Conservation (phyloP, 2,797 vertebrate species). For the Melanogrammus aeglefinus region DNA sequence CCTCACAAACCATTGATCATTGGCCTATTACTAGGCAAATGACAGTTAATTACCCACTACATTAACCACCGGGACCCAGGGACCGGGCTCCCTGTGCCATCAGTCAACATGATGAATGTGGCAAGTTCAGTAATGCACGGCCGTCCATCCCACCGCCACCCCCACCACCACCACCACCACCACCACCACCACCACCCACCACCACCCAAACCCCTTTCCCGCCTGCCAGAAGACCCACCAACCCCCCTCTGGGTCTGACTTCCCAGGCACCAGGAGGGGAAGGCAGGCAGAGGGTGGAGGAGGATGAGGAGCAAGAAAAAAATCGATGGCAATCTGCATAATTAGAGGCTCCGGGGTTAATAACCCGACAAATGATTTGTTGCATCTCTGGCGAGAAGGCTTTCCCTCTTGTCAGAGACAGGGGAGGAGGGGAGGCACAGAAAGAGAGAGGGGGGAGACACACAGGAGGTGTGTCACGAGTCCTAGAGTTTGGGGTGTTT, state of each 20-base stretch:
- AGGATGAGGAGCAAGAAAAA: slow-evolving; percentile 32
- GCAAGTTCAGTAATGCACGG: slow-evolving; percentile 97
- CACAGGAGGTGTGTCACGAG: slow-evolving; percentile 26
- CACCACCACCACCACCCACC: neutral
- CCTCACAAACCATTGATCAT: slow-evolving; percentile 99
- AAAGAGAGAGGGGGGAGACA: slow-evolving; percentile 22
- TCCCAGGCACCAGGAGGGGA: slow-evolving; percentile 84
- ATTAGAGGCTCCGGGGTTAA: slow-evolving; percentile 99
- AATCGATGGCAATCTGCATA: slow-evolving; percentile 99
- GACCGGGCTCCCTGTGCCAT: slow-evolving; percentile 94
- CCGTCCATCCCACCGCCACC: slow-evolving; percentile 58
- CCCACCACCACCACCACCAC: neutral
- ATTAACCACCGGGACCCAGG: slow-evolving; percentile 99
- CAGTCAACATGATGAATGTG: slow-evolving; percentile 99
- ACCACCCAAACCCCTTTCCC: slow-evolving; percentile 56
- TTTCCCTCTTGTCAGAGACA: slow-evolving; percentile 51
- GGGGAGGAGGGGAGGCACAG: neutral
- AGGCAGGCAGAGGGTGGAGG: no score
- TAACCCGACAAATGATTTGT: slow-evolving; percentile 99
- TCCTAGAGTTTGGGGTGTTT: no score
- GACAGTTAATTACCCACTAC: slow-evolving; percentile 99
- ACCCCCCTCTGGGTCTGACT: slow-evolving; percentile 89
- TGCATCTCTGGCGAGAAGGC: slow-evolving; percentile 86
- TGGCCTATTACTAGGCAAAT: slow-evolving; percentile 99
- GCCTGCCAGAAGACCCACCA: slow-evolving; percentile 86